Evolutionary conservation across 2,888 invertebrate genomes (phyloP).

Genomic region (Drosophila glabriapex): DNA sequence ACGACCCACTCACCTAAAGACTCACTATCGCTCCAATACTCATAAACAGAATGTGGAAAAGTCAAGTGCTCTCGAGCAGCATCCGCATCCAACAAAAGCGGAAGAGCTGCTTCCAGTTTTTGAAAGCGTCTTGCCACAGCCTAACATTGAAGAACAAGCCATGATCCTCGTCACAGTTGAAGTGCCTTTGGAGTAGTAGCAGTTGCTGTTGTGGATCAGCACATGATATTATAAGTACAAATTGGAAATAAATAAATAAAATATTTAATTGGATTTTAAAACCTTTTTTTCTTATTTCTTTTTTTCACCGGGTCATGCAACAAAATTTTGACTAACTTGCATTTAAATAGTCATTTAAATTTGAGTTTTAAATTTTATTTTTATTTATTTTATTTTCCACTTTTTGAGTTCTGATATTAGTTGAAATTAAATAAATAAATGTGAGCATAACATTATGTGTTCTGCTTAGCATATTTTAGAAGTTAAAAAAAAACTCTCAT

Average conservation of each 20-base stretch:
- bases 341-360: neutral
- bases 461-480: neutral
- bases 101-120: neutral
- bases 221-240: constrained; percentile 2
- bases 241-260: neutral
- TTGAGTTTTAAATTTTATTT: neutral
- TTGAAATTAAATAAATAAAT: neutral
- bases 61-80: constrained; percentile 13
- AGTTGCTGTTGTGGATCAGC: neutral
- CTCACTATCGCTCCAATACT: constrained; percentile 82
- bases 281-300: neutral
- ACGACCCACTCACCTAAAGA: constrained; percentile 82
- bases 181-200: constrained; percentile 16
- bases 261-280: neutral
- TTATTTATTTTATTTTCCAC: neutral
- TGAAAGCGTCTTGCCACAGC: constrained; percentile 2
- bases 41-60: constrained; percentile 81
- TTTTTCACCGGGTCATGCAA: neutral
- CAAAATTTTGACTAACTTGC: neutral
- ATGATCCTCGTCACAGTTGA: constrained; percentile 11
- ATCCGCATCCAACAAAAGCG: neutral
- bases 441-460: neutral
- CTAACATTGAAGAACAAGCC: constrained; percentile 1
- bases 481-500: neutral
- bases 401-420: neutral